Conservation (phyloP, 2,888 invertebrate genomes). For the Spodoptera littoralis region DNA sequence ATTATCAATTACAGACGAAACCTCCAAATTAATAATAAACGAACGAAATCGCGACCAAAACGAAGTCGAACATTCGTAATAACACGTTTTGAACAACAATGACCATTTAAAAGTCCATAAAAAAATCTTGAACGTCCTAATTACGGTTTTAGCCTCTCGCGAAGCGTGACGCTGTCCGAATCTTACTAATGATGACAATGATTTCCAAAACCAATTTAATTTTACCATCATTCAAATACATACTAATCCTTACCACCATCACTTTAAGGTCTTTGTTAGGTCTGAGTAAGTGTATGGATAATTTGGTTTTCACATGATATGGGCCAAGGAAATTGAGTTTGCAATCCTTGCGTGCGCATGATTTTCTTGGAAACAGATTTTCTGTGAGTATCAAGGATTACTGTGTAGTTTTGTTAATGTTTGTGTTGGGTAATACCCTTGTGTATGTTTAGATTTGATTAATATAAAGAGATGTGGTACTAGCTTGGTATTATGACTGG, state of each 20-base stretch:
- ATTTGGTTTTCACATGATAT: conserved; percentile 39
- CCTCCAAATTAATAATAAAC: background rate
- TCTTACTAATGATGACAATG: conserved; percentile 74
- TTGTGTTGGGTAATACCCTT: background rate
- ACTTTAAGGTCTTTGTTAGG: background rate
- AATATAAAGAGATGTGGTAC: no score
- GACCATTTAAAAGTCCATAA: conserved; percentile 75
- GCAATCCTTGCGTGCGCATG: conserved; percentile 38
- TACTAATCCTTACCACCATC: background rate
- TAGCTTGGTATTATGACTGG: no score
- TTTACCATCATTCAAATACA: background rate
- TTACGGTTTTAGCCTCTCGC: conserved; percentile 73
- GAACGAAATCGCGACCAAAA: conserved; percentile 32
- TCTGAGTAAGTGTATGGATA: background rate
- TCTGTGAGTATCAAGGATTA: conserved; percentile 30
- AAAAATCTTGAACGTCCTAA: conserved; percentile 74
- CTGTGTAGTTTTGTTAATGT: conserved; percentile 14
- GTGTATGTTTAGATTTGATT: no score
- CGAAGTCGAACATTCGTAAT: conserved; percentile 47
- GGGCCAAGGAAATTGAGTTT: conserved; percentile 49
- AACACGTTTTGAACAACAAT: conserved; percentile 68
- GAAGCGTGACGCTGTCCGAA: conserved; percentile 79
- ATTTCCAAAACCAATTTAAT: conserved; percentile 52
- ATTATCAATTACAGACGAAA: background rate
- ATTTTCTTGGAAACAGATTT: conserved; percentile 51